Percentiles rank a stretch among this genome's conserved stretches.
Evolutionary conservation across 2,888 invertebrate species (phyloP).

Genomic region (Drosophila imparisetae): DNA sequence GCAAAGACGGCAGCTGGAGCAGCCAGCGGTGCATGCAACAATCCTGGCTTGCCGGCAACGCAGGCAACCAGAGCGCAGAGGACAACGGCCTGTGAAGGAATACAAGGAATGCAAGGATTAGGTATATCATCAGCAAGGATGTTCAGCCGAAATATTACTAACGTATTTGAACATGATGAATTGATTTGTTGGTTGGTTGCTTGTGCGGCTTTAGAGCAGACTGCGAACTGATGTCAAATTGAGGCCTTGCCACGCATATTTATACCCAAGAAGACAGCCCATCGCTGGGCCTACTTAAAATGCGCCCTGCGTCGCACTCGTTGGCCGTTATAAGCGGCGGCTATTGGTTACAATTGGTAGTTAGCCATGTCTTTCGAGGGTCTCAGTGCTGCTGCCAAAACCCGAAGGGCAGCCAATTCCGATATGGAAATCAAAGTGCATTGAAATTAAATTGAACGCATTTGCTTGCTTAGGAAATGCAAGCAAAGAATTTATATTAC

Average conservation of each 20-base stretch:
- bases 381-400: constrained; percentile 38
- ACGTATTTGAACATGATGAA: constrained; percentile 74
- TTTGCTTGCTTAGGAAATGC: constrained; percentile 15
- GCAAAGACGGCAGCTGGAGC: constrained; percentile 61
- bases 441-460: constrained; percentile 5
- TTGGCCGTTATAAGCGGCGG: constrained; percentile 64
- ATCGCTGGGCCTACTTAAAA: constrained; percentile 51
- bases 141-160: constrained; percentile 30
- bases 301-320: constrained; percentile 41
- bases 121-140: background rate
- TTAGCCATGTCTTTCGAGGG: constrained; percentile 55
- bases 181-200: constrained; percentile 28
- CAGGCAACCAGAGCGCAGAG: constrained; percentile 74
- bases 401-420: constrained; percentile 73
- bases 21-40: constrained; percentile 53
- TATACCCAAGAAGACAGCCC: constrained; percentile 48
- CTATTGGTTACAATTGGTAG: constrained; percentile 52
- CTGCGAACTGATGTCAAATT: constrained; percentile 60
- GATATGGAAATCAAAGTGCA: constrained; percentile 34
- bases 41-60: constrained; percentile 71
- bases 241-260: constrained; percentile 51
- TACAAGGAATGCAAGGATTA: constrained; percentile 7
- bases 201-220: constrained; percentile 44
- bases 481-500: background rate
- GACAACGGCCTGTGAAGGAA: constrained; percentile 62